Conservation (phyloP, 2,888 invertebrate species). For the Watsonalla cultraria region DNA sequence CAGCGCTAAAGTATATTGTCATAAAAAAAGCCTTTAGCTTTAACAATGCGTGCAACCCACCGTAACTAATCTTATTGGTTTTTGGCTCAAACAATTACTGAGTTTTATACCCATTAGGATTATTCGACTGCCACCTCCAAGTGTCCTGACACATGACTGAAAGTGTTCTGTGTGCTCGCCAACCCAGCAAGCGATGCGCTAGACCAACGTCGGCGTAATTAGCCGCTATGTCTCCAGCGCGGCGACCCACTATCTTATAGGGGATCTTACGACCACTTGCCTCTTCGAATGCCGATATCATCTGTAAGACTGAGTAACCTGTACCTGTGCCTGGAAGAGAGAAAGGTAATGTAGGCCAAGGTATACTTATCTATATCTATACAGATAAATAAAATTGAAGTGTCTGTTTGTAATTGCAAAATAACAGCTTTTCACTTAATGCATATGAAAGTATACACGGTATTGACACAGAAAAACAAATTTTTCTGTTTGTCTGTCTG, state of each 20-base stretch:
- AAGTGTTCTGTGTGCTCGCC: conserved; percentile 87
- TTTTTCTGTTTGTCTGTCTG: no score
- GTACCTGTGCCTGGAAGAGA: conserved; percentile 85
- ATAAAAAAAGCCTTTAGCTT: neutral
- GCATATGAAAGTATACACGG: no score
- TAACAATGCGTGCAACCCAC: no score
- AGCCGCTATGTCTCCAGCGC: conserved; percentile 91
- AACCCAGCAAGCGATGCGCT: conserved; percentile 87
- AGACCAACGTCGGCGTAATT: conserved; percentile 90
- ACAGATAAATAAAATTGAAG: no score
- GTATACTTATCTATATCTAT: neutral
- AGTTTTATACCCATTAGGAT: conserved; percentile 85
- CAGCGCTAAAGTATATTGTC: neutral
- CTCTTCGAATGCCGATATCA: conserved; percentile 87
- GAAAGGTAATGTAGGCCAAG: neutral
- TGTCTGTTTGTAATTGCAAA: no score
- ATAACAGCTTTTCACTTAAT: no score
- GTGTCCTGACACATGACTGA: conserved; percentile 92
- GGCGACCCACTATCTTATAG: conserved; percentile 83
- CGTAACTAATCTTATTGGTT: no score
- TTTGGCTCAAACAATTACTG: neutral
- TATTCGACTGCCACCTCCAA: conserved; percentile 92
- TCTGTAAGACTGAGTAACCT: conserved; percentile 91
- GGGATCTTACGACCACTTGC: conserved; percentile 87
- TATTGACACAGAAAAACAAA: no score